A percentile compares a stretch with the other conserved stretches of the same genome.
phyloP scores from a whole-genome alignment of 2,113 vertebrate species.

The Marmota monax region DNA sequence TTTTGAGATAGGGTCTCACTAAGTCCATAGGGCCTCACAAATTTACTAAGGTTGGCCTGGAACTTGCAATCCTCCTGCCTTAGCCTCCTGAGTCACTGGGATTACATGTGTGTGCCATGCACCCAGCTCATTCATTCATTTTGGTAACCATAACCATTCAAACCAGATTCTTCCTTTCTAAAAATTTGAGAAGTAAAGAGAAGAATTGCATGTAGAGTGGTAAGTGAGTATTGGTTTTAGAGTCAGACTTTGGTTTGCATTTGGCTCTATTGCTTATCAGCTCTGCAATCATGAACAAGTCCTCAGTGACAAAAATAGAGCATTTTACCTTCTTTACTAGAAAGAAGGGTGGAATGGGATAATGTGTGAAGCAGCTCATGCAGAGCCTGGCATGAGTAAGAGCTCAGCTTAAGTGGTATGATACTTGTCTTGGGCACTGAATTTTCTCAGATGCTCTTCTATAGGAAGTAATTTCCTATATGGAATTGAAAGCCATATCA shows the following conservation, averaged over 20 bases:
- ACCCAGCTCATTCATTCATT: not conserved
- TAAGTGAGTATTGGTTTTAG: not conserved
- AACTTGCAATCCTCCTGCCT: too few species aligned
- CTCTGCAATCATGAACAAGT: not conserved
- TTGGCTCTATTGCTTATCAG: not conserved
- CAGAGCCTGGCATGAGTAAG: not conserved
- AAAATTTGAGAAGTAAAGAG: not conserved
- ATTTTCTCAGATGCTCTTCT: not conserved
- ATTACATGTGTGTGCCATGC: too few species aligned
- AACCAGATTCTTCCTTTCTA: not conserved
- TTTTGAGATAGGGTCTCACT: too few species aligned
- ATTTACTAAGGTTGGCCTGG: too few species aligned
- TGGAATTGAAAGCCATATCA: not conserved
- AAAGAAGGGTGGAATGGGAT: not conserved
- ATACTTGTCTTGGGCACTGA: not conserved
- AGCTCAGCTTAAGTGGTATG: not conserved
- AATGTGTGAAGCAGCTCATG: not conserved
- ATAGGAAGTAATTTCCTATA: not conserved
- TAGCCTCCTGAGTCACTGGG: too few species aligned
- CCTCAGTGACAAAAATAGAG: not conserved
- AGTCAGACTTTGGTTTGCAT: constrained; percentile 1
- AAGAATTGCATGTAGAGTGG: not conserved
- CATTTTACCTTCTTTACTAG: not conserved
- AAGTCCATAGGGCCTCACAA: too few species aligned
- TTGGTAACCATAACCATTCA: not conserved